These are phyloP conservation scores for Anas georgica DNA, from an alignment of 2,797 vertebrate genomes.

Conservation along the genomic window DNA sequence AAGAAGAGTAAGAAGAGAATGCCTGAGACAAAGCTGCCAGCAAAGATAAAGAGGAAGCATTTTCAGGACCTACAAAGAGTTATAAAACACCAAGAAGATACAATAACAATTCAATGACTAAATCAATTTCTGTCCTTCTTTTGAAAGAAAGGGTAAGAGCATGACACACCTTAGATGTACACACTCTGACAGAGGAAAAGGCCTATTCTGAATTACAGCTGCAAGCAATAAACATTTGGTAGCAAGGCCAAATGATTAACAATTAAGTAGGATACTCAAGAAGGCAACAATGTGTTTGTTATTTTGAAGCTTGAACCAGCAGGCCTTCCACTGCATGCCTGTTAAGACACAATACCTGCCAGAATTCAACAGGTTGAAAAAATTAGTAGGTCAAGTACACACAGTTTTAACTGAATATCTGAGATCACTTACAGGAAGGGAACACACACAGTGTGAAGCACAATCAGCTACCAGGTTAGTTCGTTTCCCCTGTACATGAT, in stretches of 20 bases:
- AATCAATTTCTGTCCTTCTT: neutral
- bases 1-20: neutral
- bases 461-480: neutral
- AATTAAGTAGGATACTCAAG: neutral
- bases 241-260: neutral
- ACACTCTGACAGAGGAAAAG: neutral
- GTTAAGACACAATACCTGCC: neutral
- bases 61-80: neutral
- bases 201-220: neutral
- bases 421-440: neutral
- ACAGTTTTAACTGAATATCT: neutral
- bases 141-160: neutral
- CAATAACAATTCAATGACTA: neutral
- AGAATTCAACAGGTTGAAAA: neutral
- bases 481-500: neutral
- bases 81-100: neutral
- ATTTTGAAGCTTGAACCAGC: neutral
- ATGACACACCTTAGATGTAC: neutral
- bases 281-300: neutral
- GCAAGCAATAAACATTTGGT: neutral
- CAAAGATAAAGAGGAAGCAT: neutral
- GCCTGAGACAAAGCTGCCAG: neutral
- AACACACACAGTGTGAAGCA: neutral
- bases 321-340: neutral
- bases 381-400: neutral